A percentile compares a stretch with the other conserved stretches of the same genome.
Evolutionary conservation across 2,797 vertebrate genomes (phyloP).

Genomic region (Acanthis flammea): DNA sequence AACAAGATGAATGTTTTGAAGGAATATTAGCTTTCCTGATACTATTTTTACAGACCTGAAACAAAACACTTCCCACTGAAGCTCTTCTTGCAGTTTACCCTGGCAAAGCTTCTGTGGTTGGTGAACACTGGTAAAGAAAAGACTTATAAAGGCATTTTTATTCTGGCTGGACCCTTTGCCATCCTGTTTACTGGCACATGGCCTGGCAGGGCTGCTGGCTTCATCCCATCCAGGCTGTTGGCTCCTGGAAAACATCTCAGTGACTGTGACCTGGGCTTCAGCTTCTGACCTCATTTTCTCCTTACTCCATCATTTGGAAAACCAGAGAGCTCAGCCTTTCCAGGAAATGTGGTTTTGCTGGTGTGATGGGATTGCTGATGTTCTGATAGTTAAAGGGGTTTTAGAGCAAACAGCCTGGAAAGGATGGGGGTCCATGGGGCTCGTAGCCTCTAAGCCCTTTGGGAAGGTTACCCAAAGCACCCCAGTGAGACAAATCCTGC

Average conservation of each 20-base stretch:
- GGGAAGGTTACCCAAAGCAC: not conserved
- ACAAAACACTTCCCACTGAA: not conserved
- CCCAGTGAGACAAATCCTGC: not conserved
- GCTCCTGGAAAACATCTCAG: accelerated
- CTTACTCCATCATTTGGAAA: accelerated
- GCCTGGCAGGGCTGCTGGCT: not conserved
- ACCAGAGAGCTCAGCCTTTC: not conserved
- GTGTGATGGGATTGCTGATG: not conserved
- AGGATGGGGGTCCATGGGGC: not conserved
- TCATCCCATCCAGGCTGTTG: not conserved
- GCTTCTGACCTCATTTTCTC: not conserved
- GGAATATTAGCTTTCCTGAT: not conserved
- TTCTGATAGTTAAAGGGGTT: accelerated
- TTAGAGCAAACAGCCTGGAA: not conserved
- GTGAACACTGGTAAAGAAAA: not conserved
- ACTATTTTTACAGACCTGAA: not conserved
- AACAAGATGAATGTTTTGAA: not conserved
- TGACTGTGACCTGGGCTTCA: not conserved
- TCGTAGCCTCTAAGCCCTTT: not conserved
- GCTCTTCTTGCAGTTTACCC: not conserved
- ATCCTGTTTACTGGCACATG: accelerated
- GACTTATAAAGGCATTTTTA: not conserved
- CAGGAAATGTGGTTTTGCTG: not conserved
- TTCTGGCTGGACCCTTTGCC: not conserved
- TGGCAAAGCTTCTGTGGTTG: not conserved